Conservation (phyloP, 2,888 invertebrate genomes). For the Pycnomerus fuliginosus region DNA sequence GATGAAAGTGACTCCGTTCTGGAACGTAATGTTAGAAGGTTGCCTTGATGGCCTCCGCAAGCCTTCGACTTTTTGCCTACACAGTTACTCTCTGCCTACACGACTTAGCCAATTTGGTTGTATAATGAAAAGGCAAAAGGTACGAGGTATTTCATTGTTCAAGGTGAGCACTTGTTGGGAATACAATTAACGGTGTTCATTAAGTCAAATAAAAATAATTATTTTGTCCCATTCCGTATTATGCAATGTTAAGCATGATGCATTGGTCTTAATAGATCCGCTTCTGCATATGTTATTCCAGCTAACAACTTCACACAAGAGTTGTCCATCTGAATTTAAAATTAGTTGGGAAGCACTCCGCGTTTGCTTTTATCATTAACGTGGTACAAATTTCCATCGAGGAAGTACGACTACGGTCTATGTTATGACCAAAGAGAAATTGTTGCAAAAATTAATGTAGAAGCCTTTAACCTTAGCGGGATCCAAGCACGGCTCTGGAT, state of each 20-base stretch:
- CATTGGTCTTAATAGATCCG: conserved; percentile 5
- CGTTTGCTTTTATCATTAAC: conserved; percentile 10
- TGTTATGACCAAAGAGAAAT: conserved; percentile 20
- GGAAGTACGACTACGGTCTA: conserved; percentile 5
- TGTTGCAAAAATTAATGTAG: conserved; percentile 25
- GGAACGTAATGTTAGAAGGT: conserved; percentile 10
- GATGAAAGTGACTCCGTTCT: conserved; percentile 20
- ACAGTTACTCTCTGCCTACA: no score
- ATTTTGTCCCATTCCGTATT: no score
- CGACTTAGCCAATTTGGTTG: no score
- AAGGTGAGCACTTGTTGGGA: no score
- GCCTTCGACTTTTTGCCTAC: no score
- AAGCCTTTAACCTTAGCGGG: conserved; percentile 29
- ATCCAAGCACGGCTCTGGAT: conserved; percentile 21
- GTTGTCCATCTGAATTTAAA: conserved; percentile 20
- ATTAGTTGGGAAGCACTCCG: conserved; percentile 6
- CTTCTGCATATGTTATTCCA: conserved; percentile 8
- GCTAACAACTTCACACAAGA: conserved; percentile 12
- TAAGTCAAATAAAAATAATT: no score
- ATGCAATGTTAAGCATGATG: conserved; percentile 10
- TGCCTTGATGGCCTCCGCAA: conserved; percentile 7
- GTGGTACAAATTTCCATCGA: conserved; percentile 1
- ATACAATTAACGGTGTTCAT: no score
- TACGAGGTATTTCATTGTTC: no score
- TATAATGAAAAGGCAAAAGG: no score